Percentiles rank a stretch among this genome's conserved stretches.
phyloP scores from a whole-genome alignment of 2,888 invertebrate species.

The Ectemnius cavifrons region DNA sequence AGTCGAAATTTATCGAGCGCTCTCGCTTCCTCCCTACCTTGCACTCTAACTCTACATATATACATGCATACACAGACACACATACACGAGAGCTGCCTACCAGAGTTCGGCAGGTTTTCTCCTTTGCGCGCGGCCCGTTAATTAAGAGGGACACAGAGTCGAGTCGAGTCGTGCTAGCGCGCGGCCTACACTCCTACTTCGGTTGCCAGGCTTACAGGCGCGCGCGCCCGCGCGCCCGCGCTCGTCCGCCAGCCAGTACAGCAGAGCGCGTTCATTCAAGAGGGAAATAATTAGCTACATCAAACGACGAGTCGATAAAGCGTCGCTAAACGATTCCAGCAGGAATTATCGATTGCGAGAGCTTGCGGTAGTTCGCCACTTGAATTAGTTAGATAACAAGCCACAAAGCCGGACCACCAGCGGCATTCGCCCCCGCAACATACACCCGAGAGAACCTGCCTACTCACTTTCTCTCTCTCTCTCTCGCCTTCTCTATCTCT shows the following conservation, averaged over 20 bases:
- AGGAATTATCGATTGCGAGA: slow-evolving; percentile 48
- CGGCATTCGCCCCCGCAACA: background rate
- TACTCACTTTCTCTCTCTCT: too few species aligned
- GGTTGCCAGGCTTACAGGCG: too few species aligned
- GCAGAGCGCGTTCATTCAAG: slow-evolving; percentile 9
- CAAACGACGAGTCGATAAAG: slow-evolving; percentile 39
- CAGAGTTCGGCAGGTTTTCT: background rate
- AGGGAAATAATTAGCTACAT: slow-evolving; percentile 50
- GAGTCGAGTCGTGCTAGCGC: background rate
- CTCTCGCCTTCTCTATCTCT: slow-evolving; percentile 5
- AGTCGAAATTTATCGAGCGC: background rate
- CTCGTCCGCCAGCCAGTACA: too few species aligned
- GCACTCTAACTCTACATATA: background rate
- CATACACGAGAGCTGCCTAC: background rate
- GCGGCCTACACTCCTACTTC: slow-evolving; percentile 7
- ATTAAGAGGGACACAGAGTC: slow-evolving; percentile 31
- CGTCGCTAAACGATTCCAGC: slow-evolving; percentile 46
- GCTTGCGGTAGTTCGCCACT: slow-evolving; percentile 40
- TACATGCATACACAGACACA: too few species aligned
- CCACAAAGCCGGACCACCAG: slow-evolving; percentile 44
- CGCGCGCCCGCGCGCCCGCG: too few species aligned
- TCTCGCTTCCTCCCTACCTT: background rate
- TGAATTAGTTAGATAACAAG: slow-evolving; percentile 57
- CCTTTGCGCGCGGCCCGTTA: slow-evolving; percentile 13
- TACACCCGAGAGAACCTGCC: background rate